Evolutionary conservation across 2,113 vertebrate genomes (phyloP), one percentile per base, ranked within the genome.

Genomic region (Atherinomorus stipes): DNA sequence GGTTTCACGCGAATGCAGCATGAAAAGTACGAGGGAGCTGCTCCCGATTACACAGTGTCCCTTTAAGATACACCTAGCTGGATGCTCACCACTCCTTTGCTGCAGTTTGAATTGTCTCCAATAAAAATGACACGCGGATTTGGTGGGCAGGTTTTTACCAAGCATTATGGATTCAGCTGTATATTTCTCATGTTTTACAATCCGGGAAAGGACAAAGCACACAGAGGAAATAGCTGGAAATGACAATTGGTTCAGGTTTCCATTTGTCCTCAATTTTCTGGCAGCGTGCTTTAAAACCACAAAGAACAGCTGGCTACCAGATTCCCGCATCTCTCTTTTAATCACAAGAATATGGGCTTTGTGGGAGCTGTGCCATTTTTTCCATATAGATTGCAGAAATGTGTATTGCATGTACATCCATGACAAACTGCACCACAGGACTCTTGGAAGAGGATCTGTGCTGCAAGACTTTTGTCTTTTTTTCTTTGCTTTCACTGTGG

Each of bases 381-480:
- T 44, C 62, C 28, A 6, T 12, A 47, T 51, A 61, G 74, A 64
- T 37, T 34, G 25, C 4, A 26, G 47, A 28, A 58, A 50, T 57
- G 44, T 56, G 50, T 57, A 74, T 71, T 77, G 58, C 70, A 51
- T 58, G 58, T 38, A 47, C 11, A 3, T 25, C 38, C 25, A 49
- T 75, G 78, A 82, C 53, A 82, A 74, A 80, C 50, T 72, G 76
- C 76, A 37, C 10, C 54, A 60, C 57, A 50, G 52, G 4, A 51
- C 44, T 19, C 61, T 49, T 26, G 37, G 59, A 64, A 12, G 61
- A 71, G 40, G 63, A 54, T 45, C 69, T 60, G 56, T 57, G 60
- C 72, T 59, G 65, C 67, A 65, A 64, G 80, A 58, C 57, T 57
- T n/a, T n/a, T n/a, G n/a, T n/a, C n/a, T n/a, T n/a, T n/a, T n/a